Percentiles rank a stretch among this genome's conserved stretches.
phyloP scores from a whole-genome alignment of 1,140 invertebrate genomes.

The Temnothorax nylanderi region DNA sequence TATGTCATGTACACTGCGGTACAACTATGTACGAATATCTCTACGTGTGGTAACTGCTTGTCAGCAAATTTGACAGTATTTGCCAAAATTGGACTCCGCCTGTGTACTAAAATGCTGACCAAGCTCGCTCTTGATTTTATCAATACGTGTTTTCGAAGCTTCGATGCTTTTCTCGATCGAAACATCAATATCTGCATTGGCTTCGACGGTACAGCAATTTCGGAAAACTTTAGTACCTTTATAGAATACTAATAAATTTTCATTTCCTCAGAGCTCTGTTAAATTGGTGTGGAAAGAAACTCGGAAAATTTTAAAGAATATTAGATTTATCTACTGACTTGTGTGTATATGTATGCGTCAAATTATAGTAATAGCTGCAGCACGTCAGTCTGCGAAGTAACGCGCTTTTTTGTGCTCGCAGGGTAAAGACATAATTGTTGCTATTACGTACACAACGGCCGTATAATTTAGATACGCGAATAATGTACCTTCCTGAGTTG shows the following conservation, averaged over 20 bases:
- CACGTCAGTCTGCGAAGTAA: background rate
- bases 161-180: background rate
- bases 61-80: conserved; percentile 38
- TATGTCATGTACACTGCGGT: too few species aligned
- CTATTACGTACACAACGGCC: conserved; percentile 12
- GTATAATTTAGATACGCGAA: conserved; percentile 24
- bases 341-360: background rate
- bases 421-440: conserved; percentile 38
- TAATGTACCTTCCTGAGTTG: background rate
- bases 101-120: conserved; percentile 16
- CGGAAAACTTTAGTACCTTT: background rate
- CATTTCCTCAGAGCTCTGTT: background rate
- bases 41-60: background rate
- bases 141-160: conserved; percentile 21
- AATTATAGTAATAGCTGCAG: background rate
- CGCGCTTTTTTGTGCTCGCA: background rate
- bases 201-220: background rate
- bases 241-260: conserved; percentile 7
- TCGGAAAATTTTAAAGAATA: background rate
- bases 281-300: background rate
- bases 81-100: background rate
- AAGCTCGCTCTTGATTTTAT: conserved; percentile 13
- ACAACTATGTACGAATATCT: background rate
- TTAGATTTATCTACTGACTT: background rate
- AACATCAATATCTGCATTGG: background rate